Percentiles rank a stretch among this genome's conserved stretches.
Conservation (phyloP, 2,888 invertebrate species). For the Epistrophe eligans region DNA sequence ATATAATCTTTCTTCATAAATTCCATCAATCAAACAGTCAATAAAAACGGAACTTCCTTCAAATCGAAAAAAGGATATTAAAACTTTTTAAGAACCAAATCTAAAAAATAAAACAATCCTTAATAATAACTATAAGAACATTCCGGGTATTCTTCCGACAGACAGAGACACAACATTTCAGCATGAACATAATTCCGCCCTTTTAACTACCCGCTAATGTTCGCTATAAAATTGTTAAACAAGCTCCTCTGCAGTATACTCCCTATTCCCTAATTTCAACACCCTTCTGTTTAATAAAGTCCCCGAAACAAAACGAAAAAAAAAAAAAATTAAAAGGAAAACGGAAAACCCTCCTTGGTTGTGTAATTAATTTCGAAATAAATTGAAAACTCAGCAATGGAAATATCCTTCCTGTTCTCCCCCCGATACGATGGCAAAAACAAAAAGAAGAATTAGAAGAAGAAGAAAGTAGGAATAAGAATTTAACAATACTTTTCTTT, state of each 20-base stretch:
- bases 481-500: conserved; percentile 13
- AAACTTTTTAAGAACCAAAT: conserved; percentile 38
- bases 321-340: not conserved
- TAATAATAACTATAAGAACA: conserved; percentile 2
- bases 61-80: conserved; percentile 25
- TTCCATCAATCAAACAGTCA: conserved; percentile 4
- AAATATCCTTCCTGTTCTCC: conserved; percentile 51
- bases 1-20: not conserved
- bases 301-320: not conserved
- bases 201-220: conserved; percentile 23
- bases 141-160: not conserved
- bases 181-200: conserved; percentile 34
- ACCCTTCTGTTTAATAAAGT: conserved; percentile 16
- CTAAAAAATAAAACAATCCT: conserved; percentile 35
- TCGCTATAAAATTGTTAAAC: conserved; percentile 53
- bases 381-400: conserved; percentile 65
- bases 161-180: conserved; percentile 33
- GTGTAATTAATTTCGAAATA: conserved; percentile 69
- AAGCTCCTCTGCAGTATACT: not conserved
- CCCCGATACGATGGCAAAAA: not conserved
- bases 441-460: not conserved
- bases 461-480: not conserved
- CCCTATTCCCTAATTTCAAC: conserved; percentile 9
- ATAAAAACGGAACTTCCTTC: not conserved
- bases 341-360: conserved; percentile 46